Base-by-base conservation (phyloP, 2,888 invertebrate species). In the Pammene aurita region DNA sequence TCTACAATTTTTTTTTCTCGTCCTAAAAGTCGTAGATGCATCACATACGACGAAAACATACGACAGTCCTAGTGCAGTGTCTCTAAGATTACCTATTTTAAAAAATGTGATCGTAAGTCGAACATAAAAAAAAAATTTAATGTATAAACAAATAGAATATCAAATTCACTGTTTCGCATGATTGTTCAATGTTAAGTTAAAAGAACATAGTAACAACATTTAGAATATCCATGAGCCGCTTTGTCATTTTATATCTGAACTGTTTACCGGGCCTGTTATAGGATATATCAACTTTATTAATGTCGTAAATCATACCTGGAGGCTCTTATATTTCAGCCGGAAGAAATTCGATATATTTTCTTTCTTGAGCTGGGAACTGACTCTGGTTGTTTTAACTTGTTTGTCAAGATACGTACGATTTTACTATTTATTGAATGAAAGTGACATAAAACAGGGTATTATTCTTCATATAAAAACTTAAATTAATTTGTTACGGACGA, bases 221-320 rank as follows among this genome's bases (percentile, higher is more conserved):
- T 62, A 18, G 50, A 58, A 44, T 58, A 52, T 38, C 9, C 16
- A 50, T 6, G 38, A 41, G 62, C 10, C 44, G 38, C 18, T 62
- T 56, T 16, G 66, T 66, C 58, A 66, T 66, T 69, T 60, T 63
- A 58, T 63, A 68, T 68, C 63, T 57, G 41, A 52, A 41, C 61
- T 68, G 68, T 68, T 68, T 63, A 46, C 63, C 52, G 68, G 52
- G 52, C 48, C 48, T 61, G 46, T 57, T 66, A 46, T 67, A 46
- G 57, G 58, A 64, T 68, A 64, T 68, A 64, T 68, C 63, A 64
- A 52, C 63, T 35, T 52, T 68, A 68, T 68, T 68, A 68, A 64
- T 64, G 68, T 64, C 63, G 57, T 68, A 68, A 68, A 68, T 68
- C 68, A 52, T 68, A 64, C 63, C 58, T 64, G 57, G 41, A 41